These are phyloP conservation scores for Pampus argenteus DNA, from an alignment of 2,797 vertebrate genomes.

Conservation along the genomic window DNA sequence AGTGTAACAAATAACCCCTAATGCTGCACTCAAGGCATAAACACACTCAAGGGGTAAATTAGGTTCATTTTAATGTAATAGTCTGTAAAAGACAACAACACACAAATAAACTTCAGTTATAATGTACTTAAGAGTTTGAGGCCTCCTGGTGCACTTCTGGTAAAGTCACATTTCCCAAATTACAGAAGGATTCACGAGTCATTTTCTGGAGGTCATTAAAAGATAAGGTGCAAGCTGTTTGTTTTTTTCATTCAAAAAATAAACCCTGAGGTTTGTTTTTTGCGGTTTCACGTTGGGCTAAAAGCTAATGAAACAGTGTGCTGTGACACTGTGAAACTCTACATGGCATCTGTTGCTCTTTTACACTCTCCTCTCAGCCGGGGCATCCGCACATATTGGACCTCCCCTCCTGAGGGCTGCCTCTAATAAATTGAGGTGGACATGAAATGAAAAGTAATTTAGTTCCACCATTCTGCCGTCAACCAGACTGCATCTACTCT, in stretches of 20 bases:
- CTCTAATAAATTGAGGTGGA: constrained; percentile 76
- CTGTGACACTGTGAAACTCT: constrained; percentile 26
- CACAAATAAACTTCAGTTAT: not conserved
- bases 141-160: constrained; percentile 38
- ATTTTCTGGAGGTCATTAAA: constrained; percentile 12
- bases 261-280: constrained; percentile 40
- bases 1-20: constrained; percentile 36
- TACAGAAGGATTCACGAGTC: not conserved
- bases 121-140: constrained; percentile 8
- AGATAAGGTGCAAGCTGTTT: constrained; percentile 2
- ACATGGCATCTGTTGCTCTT: constrained; percentile 57
- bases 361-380: constrained; percentile 40
- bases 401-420: constrained; percentile 52
- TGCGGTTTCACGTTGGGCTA: constrained; percentile 6
- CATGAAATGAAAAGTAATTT: constrained; percentile 75
- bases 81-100: constrained; percentile 11
- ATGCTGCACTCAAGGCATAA: constrained; percentile 14
- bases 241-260: constrained; percentile 11
- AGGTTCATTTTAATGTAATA: constrained; percentile 27
- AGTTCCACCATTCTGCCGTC: constrained; percentile 51
- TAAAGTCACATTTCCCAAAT: constrained; percentile 19
- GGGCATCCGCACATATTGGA: constrained; percentile 43
- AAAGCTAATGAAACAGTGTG: constrained; percentile 52
- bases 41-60: constrained; percentile 16
- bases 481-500: constrained; percentile 37